Base-by-base conservation (phyloP, 2,888 invertebrate species). In the Leptinotarsa tumamoca region DNA sequence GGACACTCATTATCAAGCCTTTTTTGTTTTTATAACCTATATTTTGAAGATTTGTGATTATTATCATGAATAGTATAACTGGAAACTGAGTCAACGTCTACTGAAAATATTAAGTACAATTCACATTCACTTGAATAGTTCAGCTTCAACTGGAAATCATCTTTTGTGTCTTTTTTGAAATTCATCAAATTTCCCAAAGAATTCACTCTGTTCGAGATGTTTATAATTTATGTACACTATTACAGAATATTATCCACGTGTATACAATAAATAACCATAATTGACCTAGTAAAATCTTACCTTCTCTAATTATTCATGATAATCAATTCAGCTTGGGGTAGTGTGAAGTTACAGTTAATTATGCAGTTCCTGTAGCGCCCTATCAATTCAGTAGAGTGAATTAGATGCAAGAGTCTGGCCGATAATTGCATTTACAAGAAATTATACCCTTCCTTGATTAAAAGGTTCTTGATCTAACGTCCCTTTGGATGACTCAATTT, bases 281-380 rank as follows among this genome's bases (percentile, higher is more conserved):
- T 58, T 17, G 21, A 14, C 58, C 23, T 4, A 21, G 14, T 58
- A 15, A 23, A 58, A 23, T 23, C 58, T 63, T 14, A 63, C 63
- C 63, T 63, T 43, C n/a, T n/a, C 10, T 10, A 17, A 63, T 63
- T 63, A 63, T 63, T 63, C 63, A 63, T 33, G 63, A n/a, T 18
- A 43, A 63, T 10, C 18, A 43, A 27, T 58, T 58, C 58, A 27
- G 58, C 23, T 58, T n/a, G 63, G 27, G 43, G 63, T 33, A 33
- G 63, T 63, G 63, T 33, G 63, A 63, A 63, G 63, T 63, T 63
- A 43, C 63, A 33, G 63, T 63, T 63, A 63, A 63, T 63, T 63
- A 63, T 63, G 63, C 63, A 63, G 63, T 43, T 43, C 43, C 43
- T 63, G 63, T 63, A n/a, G 63, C 27, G 43, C 43, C 63, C 63